phyloP scores from a whole-genome alignment of 2,797 vertebrate genomes.

The Enteromius anoplus region DNA sequence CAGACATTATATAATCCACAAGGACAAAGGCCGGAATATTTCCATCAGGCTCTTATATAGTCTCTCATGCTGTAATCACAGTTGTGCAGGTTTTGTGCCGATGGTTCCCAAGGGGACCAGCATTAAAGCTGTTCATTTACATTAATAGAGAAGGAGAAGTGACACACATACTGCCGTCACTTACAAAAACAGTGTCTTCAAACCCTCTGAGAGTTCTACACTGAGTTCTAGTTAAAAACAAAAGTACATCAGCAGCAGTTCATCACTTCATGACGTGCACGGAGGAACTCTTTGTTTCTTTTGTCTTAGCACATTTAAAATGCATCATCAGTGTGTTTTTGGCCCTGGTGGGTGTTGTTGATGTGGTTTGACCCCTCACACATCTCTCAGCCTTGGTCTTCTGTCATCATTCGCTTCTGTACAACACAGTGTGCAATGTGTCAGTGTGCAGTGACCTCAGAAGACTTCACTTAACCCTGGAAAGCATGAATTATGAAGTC shows the following conservation, averaged over 20 bases:
- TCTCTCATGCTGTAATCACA: conserved; percentile 17
- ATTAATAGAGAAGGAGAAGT: conserved; percentile 32
- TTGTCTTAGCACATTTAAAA: background rate
- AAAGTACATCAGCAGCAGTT: background rate
- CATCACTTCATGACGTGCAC: background rate
- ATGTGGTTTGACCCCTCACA: conserved; percentile 33
- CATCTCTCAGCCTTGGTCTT: conserved; percentile 70
- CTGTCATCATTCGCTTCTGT: conserved; percentile 77
- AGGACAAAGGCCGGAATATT: conserved; percentile 1
- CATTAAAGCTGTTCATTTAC: conserved; percentile 45
- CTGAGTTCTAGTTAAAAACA: background rate
- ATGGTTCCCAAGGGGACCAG: background rate
- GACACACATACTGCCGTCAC: conserved; percentile 28
- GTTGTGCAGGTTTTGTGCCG: conserved; percentile 18
- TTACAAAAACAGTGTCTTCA: background rate
- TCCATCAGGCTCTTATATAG: conserved; percentile 8
- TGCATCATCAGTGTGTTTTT: background rate
- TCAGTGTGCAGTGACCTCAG: background rate
- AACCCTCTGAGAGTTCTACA: conserved; percentile 18
- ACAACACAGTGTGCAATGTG: conserved; percentile 69
- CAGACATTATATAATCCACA: conserved; percentile 1
- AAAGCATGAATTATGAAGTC: too few species aligned
- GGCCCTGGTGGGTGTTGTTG: background rate
- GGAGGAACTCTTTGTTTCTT: background rate
- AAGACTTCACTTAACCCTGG: background rate